Evolutionary conservation across 2,797 vertebrate genomes (phyloP), one percentile per base, ranked within the genome.

Genomic region (Nannoperca obscura): DNA sequence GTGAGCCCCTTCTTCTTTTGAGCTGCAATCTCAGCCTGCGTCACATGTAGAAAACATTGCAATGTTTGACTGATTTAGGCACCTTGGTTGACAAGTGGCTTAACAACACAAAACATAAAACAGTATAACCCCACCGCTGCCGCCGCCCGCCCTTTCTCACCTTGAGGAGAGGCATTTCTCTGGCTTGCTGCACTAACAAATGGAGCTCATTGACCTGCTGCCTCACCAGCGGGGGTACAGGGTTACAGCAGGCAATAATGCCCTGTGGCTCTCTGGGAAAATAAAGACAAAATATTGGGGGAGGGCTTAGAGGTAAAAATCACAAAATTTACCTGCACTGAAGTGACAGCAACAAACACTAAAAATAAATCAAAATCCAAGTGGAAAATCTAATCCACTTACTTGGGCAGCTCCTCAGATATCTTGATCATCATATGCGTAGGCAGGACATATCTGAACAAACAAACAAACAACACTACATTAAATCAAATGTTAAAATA

Each of bases 341-440:
- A 63, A 15, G 57, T 15, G 59, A 62, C 19, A 78, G 64, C 7
- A 46, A 30, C 0, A 0, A 13, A 15, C 8, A 47, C 11, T 34
- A 17, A 7, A 44, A 24, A 71, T 15, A 0, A 12, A 53, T 30
- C 1, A 7, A 22, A 46, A 20, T 7, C 12, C 15, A 22, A 69
- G 5, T 34, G 22, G 34, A 24, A 77, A 59, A 69, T 53, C 22
- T 30, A 60, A 40, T 67, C 2, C 55, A 94, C 97, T 96, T 95
- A 99, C 98, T 97, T 98, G 9, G 98, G 98, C 80, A 99, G 94
- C 69, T 97, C 96, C 74, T 99, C 98, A 0, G 97, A 93, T 49
- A 99, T 97, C 94, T 99, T 99, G 67, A 93, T 91, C 90, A 99
- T 93, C 98, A 99, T 99, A 59, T 99, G 98, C 84, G 97, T 98